A percentile compares a stretch with the other conserved stretches of the same genome.
Conservation (phyloP, 1,140 invertebrate species). For the Megathymus violae region DNA sequence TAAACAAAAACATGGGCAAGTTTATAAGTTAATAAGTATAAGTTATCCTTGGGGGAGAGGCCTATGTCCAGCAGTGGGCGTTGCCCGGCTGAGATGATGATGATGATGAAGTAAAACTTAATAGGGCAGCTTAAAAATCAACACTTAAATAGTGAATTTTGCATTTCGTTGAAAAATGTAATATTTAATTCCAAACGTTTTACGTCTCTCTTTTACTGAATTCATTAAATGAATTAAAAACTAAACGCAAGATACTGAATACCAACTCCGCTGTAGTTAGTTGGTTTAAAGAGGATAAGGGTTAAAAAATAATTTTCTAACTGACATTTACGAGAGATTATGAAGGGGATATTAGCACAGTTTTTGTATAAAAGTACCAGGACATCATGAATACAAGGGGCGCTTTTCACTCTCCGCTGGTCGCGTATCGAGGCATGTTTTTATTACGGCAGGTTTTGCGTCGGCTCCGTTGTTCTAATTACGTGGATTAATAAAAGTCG, state of each 20-base stretch:
- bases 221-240: neutral
- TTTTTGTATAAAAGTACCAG: constrained; percentile 26
- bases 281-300: neutral
- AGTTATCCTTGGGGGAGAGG: too few relatives aligned
- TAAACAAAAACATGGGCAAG: too few relatives aligned
- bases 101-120: too few relatives aligned
- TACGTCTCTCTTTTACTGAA: neutral
- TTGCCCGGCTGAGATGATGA: too few relatives aligned
- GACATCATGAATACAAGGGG: constrained; percentile 32
- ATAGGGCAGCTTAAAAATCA: too few relatives aligned
- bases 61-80: too few relatives aligned
- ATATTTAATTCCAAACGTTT: too few relatives aligned
- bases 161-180: too few relatives aligned
- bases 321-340: constrained; percentile 6
- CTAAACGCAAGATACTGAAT: neutral
- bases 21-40: too few relatives aligned
- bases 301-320: constrained; percentile 1
- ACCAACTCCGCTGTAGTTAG: neutral
- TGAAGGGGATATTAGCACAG: constrained; percentile 21
- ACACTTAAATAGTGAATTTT: too few relatives aligned
- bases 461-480: constrained; percentile 34
- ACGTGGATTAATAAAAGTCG: constrained; percentile 44
- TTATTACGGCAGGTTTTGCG: constrained; percentile 37
- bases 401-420: constrained; percentile 33
- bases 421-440: constrained; percentile 35